Base-by-base conservation (phyloP, 2,888 invertebrate species). In the Candidula unifasciata region DNA sequence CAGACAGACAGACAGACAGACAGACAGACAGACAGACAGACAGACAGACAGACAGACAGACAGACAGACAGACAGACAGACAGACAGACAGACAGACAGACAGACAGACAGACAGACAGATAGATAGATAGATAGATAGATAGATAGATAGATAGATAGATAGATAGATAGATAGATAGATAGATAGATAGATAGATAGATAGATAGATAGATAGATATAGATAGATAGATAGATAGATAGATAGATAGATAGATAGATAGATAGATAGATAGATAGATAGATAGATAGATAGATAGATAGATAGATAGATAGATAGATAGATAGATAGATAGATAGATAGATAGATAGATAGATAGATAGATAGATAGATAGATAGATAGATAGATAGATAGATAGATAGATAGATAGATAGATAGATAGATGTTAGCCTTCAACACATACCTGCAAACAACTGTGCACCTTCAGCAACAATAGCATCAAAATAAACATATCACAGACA, bases 21-120 rank as follows among this genome's bases (percentile, higher is more conserved):
- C 52, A 77, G 27, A 57, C 52, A 77, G 44, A 52, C 5, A 79
- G 35, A 64, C 8, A 35, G n/a, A 79, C 5, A 35, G 60, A 16
- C 27, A 77, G 74, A 74, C 52, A 77, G 27, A 57, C 21, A 74
- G 74, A 27, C 69, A 69, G 69, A 69, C 69, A 27, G 18, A 69
- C 69, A 73, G 60, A 2, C n/a, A 60, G 60, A 60, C 21, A 60
- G 13, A 60, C 21, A 6, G 60, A 60, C n/a, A 3, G 60, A 60
- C n/a, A 6, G 60, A 60, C 2, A 60, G 60, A 6, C n/a, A 60
- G 60, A 60, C n/a, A 60, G 60, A 60, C n/a, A 60, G 18, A 60
- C 5, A 60, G 60, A 60, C 21, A 60, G 60, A 60, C n/a, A 60
- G 60, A 60, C n/a, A 60, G 60, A 60, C n/a, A 60, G 60, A 60